Percentiles rank a stretch among this genome's conserved stretches.
Evolutionary conservation across 35 echinoderm and acorn worm genomes (phyloP).

Genomic region (Ophiothrix spiculata): DNA sequence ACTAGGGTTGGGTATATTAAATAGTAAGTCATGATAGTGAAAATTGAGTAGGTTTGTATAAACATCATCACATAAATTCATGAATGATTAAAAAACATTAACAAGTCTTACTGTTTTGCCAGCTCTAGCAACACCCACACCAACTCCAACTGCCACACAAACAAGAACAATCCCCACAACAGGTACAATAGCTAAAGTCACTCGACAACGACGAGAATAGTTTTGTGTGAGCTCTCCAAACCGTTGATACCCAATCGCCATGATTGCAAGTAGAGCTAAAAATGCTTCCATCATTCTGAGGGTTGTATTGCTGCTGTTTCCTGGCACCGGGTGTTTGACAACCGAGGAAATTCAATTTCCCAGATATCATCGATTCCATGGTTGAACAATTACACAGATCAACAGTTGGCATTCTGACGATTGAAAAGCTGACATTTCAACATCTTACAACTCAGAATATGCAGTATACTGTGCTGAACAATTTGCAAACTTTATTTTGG

Average conservation of each 20-base stretch:
- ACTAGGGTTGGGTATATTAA: not conserved
- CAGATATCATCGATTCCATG: not conserved
- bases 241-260: not conserved
- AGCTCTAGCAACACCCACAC: not conserved
- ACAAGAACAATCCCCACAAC: not conserved
- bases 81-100: not conserved
- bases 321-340: not conserved
- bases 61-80: not conserved
- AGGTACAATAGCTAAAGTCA: not conserved
- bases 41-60: not conserved
- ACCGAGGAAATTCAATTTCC: not conserved
- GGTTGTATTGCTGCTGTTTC: not conserved
- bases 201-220: not conserved
- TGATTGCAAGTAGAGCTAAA: not conserved
- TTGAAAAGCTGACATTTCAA: too few species aligned
- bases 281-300: not conserved
- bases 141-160: not conserved
- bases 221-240: not conserved
- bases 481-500: too few species aligned
- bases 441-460: too few species aligned
- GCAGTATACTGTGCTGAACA: too few species aligned
- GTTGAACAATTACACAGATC: too few species aligned
- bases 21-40: not conserved
- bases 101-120: not conserved
- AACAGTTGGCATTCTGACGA: too few species aligned